These are phyloP conservation scores for Melipona quadrifasciata DNA, from an alignment of 1,140 invertebrate genomes.

Conservation along the genomic window DNA sequence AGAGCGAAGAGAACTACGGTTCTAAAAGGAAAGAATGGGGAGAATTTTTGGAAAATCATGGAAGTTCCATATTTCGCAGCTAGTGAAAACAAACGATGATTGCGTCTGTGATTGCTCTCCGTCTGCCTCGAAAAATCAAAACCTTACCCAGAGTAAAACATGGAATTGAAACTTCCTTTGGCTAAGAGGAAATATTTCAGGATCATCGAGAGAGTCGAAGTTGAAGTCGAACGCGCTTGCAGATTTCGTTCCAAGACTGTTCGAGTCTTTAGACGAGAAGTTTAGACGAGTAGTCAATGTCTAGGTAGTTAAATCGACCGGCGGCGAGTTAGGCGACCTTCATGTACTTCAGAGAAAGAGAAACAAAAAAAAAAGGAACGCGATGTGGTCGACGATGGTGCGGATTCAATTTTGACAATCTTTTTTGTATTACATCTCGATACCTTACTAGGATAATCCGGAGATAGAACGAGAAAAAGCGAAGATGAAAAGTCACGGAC, in stretches of 20 bases:
- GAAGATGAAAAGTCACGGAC: not conserved
- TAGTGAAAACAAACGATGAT: too few relatives aligned
- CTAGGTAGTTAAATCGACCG: constrained; percentile 49
- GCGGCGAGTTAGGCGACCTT: not conserved
- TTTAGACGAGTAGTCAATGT: constrained; percentile 48
- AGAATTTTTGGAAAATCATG: not conserved
- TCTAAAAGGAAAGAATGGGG: not conserved
- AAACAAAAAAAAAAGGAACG: constrained; percentile 34
- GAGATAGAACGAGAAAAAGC: not conserved
- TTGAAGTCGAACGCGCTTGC: not conserved
- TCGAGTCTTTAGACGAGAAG: not conserved
- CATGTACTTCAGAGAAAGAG: constrained; percentile 17
- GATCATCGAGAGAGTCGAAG: not conserved
- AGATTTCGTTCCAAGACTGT: constrained; percentile 3
- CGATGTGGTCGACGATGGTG: constrained; percentile 46
- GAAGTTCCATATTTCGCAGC: too few relatives aligned
- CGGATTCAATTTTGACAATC: constrained; percentile 79
- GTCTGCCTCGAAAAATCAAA: not conserved
- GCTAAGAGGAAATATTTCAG: not conserved
- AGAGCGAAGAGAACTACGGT: not conserved
- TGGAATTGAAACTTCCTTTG: not conserved
- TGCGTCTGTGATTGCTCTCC: not conserved
- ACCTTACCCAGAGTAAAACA: not conserved
- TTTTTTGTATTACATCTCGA: constrained; percentile 77
- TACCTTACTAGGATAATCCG: constrained; percentile 63